Base-by-base conservation (phyloP, 2,797 vertebrate genomes). In the Pseudochaenichthys georgianus region DNA sequence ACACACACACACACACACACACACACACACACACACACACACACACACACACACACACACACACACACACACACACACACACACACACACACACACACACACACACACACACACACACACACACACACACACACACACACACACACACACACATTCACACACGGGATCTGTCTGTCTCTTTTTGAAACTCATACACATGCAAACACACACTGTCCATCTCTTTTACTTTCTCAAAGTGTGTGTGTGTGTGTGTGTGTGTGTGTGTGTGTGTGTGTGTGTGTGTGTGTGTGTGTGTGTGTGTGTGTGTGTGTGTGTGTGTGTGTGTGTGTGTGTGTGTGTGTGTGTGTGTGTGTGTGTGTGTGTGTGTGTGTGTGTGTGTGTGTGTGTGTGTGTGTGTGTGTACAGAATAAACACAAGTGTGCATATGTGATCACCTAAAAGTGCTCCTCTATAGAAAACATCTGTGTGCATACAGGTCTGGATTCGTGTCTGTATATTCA, bases 151-250 rank as follows among this genome's bases (percentile, higher is more conserved):
- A 69, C 60, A 76, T 41, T 34, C 70, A 57, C 74, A 52, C 71
- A 64, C 43, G 70, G 60, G 82, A 72, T 65, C 62, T 61, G 61
- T 61, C 76, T 47, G 54, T 78, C 75, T 84, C 52, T 67, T 74
- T 77, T 45, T 81, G 70, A 84, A 87, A 76, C 64, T 23, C 74
- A 74, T 38, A 31, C 50, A 78, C 65, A 73, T 82, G 57, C 82
- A 82, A 65, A 85, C 74, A 58, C 83, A 81, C 69, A 66, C 62
- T 88, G 86, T 79, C 89, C 88, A 55, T 80, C 80, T 78, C 59
- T 64, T 75, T 73, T 87, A 70, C 45, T 62, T 70, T 67, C 54
- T 69, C 54, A 54, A 59, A 77, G 60, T 50, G 52, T 38, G 60
- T 58, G 23, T 34, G 34, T 31, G 54, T 81, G 64, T 81, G 82